Base-by-base conservation (phyloP, 2,888 invertebrate genomes). In the Rhyacophila evoluta region DNA sequence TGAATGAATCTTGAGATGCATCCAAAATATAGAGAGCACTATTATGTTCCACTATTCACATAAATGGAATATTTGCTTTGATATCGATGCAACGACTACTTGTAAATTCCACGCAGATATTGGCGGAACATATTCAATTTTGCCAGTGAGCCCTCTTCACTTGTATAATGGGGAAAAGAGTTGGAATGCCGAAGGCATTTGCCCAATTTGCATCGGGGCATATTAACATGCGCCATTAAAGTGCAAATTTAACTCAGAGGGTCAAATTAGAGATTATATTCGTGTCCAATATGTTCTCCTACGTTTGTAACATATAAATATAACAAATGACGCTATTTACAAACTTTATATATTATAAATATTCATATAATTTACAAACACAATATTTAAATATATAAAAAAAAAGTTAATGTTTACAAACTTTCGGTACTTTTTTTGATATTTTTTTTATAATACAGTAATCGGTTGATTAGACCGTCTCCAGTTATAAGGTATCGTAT, bases 121-220 rank as follows among this genome's bases (percentile, higher is more conserved):
- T 55, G 55, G 55, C 55, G 55, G 55, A 55, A 55, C 55, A 55
- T 55, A 55, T 55, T 55, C 55, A 55, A 55, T 55, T 55, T 55
- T 55, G 15, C 15, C 19, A 55, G 55, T 1, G 55, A 55, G 55
- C 25, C 19, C 55, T 55, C 25, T 19, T 19, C 15, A 55, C 19
- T 19, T 25, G 19, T 19, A 19, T 15, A 25, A 19, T 10, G 55
- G 55, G 55, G 55, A 55, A 55, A 41, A 55, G 55, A 55, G 55
- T 55, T 55, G 55, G 55, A 55, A 55, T 55, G 55, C 55, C 25
- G 19, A 25, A 55, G 55, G 55, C 55, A 55, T 55, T 55, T 55
- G 55, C 55, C 55, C 55, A 55, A 55, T 55, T 55, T 55, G 55
- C 55, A 55, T 55, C 25, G 55, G 19, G 55, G 55, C 55, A 55